Percentiles rank a stretch among this genome's conserved stretches.
phyloP scores from a whole-genome alignment of 37 sponge, comb jelly and placozoan species.

The Theonella swinhoei region DNA sequence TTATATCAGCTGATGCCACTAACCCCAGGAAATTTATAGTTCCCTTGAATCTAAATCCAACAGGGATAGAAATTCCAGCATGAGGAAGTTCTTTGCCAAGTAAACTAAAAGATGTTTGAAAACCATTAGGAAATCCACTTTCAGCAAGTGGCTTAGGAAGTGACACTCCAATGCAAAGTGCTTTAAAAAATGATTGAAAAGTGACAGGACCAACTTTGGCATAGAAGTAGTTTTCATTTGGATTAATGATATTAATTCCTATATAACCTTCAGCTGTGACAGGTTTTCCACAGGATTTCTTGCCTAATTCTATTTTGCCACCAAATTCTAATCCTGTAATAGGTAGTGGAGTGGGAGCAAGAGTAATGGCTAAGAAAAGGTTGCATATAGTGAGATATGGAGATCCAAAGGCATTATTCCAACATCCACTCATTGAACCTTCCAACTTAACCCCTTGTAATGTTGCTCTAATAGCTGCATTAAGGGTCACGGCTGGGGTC shows the following conservation, averaged over 20 bases:
- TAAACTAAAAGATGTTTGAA: not conserved
- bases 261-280: not conserved
- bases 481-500: slow-evolving; percentile 4
- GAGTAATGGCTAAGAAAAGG: not conserved
- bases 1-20: not conserved
- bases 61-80: not conserved
- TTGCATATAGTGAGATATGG: slow-evolving; percentile 22
- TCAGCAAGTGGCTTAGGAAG: slow-evolving; percentile 6
- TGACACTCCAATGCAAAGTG: not conserved
- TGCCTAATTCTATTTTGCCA: not conserved
- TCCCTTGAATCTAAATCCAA: not conserved
- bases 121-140: slow-evolving; percentile 8
- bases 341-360: slow-evolving; percentile 8
- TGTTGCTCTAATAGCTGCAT: not conserved
- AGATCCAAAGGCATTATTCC: slow-evolving; percentile 38
- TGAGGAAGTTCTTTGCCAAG: not conserved
- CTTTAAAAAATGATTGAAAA: not conserved
- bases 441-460: slow-evolving; percentile 5
- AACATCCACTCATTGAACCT: slow-evolving; percentile 34
- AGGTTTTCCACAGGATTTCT: not conserved
- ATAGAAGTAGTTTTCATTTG: not conserved
- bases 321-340: not conserved
- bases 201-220: not conserved
- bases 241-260: not conserved
- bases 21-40: not conserved